Conservation (phyloP, 2,888 invertebrate genomes). For the Trichogramma evanescens region DNA sequence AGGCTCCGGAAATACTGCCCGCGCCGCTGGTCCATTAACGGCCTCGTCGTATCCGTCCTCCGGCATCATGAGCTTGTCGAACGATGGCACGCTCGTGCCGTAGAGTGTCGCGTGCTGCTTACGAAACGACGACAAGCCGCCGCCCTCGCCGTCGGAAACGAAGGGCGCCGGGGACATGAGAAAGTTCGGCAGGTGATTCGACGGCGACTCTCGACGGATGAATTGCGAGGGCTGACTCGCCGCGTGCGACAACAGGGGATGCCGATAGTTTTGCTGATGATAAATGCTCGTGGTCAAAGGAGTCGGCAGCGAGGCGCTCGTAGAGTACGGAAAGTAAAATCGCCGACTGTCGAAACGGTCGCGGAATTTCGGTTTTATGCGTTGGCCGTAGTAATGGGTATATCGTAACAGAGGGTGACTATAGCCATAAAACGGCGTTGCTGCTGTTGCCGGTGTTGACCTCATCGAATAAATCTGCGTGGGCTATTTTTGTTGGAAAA, state of each 20-base stretch:
- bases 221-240: not conserved
- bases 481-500: no score
- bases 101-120: not conserved
- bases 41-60: not conserved
- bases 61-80: not conserved
- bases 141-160: not conserved
- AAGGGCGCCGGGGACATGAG: not conserved
- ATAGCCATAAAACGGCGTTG: constrained; percentile 2
- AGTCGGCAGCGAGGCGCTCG: not conserved
- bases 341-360: constrained; percentile 3
- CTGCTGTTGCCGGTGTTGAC: not conserved
- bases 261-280: not conserved
- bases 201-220: not conserved
- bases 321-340: not conserved
- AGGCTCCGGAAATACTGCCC: constrained; percentile 15
- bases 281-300: not conserved
- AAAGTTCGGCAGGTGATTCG: not conserved
- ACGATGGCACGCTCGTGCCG: not conserved
- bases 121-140: not conserved
- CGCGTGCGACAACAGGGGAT: not conserved
- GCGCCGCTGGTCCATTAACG: not conserved
- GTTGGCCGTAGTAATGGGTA: constrained; percentile 14
- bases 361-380: constrained; percentile 1
- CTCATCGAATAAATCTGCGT: not conserved
- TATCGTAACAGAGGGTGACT: not conserved